Conservation (phyloP, 2,113 vertebrate species). For the Myxocyprinus asiaticus region DNA sequence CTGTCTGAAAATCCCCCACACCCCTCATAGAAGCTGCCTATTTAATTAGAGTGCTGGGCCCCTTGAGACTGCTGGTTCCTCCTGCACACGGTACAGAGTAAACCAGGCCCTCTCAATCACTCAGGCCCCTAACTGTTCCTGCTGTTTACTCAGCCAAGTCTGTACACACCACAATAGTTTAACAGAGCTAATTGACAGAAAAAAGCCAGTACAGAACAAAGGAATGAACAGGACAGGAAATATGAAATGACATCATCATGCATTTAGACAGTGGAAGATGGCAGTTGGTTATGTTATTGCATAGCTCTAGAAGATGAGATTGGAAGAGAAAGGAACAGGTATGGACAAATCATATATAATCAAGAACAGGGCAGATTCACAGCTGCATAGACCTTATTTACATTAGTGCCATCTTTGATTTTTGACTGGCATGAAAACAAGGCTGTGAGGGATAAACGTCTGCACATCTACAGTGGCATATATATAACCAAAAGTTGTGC, state of each 20-base stretch:
- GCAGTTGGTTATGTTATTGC: not conserved
- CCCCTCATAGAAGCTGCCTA: constrained; percentile 50
- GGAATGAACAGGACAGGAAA: constrained; percentile 28
- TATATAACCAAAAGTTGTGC: too few relatives aligned
- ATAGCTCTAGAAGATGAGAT: not conserved
- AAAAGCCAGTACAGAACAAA: constrained; percentile 12
- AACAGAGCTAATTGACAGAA: constrained; percentile 48
- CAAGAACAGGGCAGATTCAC: too few relatives aligned
- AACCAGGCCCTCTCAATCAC: constrained; percentile 48
- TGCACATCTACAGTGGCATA: too few relatives aligned
- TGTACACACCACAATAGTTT: constrained; percentile 33
- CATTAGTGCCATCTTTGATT: too few relatives aligned
- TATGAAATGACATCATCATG: constrained; percentile 15
- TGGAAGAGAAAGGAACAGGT: too few relatives aligned
- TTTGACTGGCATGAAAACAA: too few relatives aligned
- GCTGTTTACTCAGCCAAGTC: constrained; percentile 45
- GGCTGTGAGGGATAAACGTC: too few relatives aligned
- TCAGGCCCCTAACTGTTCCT: constrained; percentile 36
- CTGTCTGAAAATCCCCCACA: constrained; percentile 14
- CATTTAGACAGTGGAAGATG: not conserved
- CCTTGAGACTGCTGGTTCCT: constrained; percentile 46
- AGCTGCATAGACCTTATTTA: too few relatives aligned
- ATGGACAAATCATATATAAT: too few relatives aligned
- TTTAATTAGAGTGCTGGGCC: constrained; percentile 55
- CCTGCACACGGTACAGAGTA: constrained; percentile 19